A percentile compares a stretch with the other conserved stretches of the same genome.
Conservation (phyloP, 2,797 vertebrate species). For the Darevskia mixta region DNA sequence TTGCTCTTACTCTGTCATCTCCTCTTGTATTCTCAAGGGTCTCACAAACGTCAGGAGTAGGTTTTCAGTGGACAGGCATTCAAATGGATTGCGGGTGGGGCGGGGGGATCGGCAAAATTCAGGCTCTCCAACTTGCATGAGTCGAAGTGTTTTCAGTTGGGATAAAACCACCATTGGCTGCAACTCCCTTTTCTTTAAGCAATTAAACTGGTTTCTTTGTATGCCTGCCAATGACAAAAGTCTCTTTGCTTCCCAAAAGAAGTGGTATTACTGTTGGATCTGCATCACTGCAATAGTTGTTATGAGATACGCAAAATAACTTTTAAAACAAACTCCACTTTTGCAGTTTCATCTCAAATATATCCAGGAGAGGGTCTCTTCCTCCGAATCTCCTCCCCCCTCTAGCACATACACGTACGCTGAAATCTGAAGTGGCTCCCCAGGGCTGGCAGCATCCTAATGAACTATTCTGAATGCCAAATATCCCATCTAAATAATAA, state of each 20-base stretch:
- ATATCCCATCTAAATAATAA: neutral
- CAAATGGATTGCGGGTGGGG: neutral
- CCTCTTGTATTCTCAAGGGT: neutral
- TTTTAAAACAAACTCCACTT: neutral
- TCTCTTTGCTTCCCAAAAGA: neutral
- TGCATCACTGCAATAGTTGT: neutral
- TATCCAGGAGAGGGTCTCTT: neutral
- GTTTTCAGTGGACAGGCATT: neutral
- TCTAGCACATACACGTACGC: neutral
- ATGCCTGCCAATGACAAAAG: neutral
- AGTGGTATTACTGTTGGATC: neutral
- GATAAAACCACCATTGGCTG: neutral
- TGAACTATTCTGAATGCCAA: slow-evolving; percentile 28
- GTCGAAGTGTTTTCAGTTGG: neutral
- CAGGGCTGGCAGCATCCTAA: neutral
- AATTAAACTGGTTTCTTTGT: neutral
- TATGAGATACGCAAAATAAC: neutral
- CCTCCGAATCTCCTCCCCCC: neutral
- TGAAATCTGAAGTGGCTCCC: neutral
- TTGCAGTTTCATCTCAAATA: neutral
- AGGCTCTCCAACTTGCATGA: neutral
- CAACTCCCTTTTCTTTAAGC: neutral
- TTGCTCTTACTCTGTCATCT: neutral
- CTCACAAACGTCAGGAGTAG: neutral
- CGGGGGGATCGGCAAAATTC: neutral